Conservation (phyloP, 2,888 invertebrate species). For the Melipona beecheii region DNA sequence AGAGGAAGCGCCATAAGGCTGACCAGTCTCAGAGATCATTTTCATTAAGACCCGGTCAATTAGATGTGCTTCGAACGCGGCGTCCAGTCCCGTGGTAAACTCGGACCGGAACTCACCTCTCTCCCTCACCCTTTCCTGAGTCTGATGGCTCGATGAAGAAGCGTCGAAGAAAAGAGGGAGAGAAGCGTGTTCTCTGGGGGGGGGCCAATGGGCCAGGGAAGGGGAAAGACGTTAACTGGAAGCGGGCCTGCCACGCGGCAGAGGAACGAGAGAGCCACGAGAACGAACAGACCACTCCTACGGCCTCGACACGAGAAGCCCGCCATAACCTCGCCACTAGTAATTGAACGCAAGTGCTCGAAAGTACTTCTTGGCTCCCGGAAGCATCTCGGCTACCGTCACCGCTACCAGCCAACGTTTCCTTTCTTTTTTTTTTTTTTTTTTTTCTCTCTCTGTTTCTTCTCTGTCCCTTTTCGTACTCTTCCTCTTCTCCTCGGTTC, state of each 20-base stretch:
- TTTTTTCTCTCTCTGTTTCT: constrained; percentile 26
- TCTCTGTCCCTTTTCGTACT: constrained; percentile 14
- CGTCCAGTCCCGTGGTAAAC: constrained; percentile 70
- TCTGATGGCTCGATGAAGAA: constrained; percentile 48
- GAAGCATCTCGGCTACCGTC: constrained; percentile 70
- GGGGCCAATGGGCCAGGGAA: not conserved
- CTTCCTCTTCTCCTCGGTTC: constrained; percentile 17
- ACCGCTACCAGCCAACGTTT: constrained; percentile 51
- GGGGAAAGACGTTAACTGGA: constrained; percentile 35
- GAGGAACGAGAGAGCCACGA: constrained; percentile 54
- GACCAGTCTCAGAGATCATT: constrained; percentile 63
- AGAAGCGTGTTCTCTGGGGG: constrained; percentile 8
- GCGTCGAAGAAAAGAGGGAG: constrained; percentile 58
- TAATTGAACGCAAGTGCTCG: constrained; percentile 81
- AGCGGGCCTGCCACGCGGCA: constrained; percentile 15
- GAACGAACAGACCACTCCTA: constrained; percentile 74
- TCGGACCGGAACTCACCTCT: constrained; percentile 51
- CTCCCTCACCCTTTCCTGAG: no score
- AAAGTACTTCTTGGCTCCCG: constrained; percentile 78
- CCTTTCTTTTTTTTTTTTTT: constrained; percentile 33
- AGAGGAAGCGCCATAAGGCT: constrained; percentile 41
- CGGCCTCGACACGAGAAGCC: constrained; percentile 76
- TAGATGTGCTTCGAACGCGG: constrained; percentile 73
- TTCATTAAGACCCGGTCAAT: constrained; percentile 78
- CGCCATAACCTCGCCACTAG: constrained; percentile 78